Percentiles rank a stretch among this genome's conserved stretches.
These are phyloP conservation scores for Pachypanchax playfairii DNA, from an alignment of 2,113 vertebrate species.

Conservation along the genomic window DNA sequence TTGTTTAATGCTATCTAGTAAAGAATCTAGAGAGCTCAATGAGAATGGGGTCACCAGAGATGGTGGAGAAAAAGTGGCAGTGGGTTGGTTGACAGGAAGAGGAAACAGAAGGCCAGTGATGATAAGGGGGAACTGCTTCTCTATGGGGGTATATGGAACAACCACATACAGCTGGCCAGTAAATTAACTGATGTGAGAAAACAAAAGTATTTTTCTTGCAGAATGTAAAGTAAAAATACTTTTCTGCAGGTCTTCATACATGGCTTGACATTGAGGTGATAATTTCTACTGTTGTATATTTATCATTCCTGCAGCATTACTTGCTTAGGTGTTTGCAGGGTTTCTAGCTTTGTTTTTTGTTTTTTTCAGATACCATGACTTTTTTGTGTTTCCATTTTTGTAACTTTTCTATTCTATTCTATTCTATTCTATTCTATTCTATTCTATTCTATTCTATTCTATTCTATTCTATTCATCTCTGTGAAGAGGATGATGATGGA, in stretches of 20 bases:
- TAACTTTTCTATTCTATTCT: too few species aligned
- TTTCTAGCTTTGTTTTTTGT: too few species aligned
- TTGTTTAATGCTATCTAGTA: slow-evolving; percentile 38
- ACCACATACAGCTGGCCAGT: slow-evolving; percentile 29
- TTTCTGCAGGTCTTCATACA: slow-evolving; percentile 12
- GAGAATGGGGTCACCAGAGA: slow-evolving; percentile 55
- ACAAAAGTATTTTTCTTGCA: slow-evolving; percentile 38
- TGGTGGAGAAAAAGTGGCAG: slow-evolving; percentile 31
- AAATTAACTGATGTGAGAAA: slow-evolving; percentile 40
- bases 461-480: too few species aligned
- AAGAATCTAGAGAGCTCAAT: slow-evolving; percentile 31
- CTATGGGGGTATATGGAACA: slow-evolving; percentile 47
- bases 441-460: too few species aligned
- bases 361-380: too few species aligned
- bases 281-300: too few species aligned
- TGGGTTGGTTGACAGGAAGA: slow-evolving; percentile 65
- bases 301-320: too few species aligned
- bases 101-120: slow-evolving; percentile 77
- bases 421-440: too few species aligned
- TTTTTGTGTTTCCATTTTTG: too few species aligned
- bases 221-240: not conserved
- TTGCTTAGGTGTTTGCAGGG: too few species aligned
- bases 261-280: not conserved
- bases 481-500: too few species aligned
- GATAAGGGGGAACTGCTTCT: slow-evolving; percentile 74